A percentile compares a stretch with the other conserved stretches of the same genome.
Conservation (phyloP, 2,797 vertebrate species). For the Neostethus bicornis region DNA sequence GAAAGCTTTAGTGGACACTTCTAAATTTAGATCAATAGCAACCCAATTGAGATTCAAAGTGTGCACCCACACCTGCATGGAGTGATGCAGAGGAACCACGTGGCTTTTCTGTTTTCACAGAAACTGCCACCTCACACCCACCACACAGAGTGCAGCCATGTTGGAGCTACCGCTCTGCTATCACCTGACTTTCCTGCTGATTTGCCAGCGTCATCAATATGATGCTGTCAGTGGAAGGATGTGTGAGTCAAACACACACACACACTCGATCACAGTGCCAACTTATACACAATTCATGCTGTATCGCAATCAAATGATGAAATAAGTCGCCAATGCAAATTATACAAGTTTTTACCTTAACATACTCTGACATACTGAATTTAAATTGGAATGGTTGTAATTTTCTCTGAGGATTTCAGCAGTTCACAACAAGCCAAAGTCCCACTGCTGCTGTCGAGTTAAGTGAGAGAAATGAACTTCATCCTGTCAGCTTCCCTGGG, state of each 20-base stretch:
- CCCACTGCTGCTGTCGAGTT: conserved; percentile 24
- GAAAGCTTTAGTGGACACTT: conserved; percentile 25
- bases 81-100: conserved; percentile 69
- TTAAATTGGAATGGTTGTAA: not conserved
- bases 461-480: conserved; percentile 47
- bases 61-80: conserved; percentile 64
- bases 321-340: conserved; percentile 21
- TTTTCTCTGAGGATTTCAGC: conserved; percentile 13
- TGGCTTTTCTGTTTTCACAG: conserved; percentile 65
- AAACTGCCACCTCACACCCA: conserved; percentile 76
- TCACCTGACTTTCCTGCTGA: conserved; percentile 70
- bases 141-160: conserved; percentile 66
- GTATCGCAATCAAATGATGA: conserved; percentile 3
- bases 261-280: not conserved
- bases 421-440: conserved; percentile 26
- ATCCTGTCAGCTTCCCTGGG: conserved; percentile 64
- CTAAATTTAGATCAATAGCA: conserved; percentile 64
- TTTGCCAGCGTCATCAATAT: conserved; percentile 49
- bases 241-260: conserved; percentile 16
- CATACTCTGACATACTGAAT: too few species aligned
- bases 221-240: conserved; percentile 18
- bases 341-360: too few species aligned
- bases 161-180: conserved; percentile 65
- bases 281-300: not conserved
- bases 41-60: conserved; percentile 49